Evolutionary conservation across 2,888 invertebrate genomes (phyloP), one percentile per base, ranked within the genome.

Genomic region (Pyrocoelia pectoralis): DNA sequence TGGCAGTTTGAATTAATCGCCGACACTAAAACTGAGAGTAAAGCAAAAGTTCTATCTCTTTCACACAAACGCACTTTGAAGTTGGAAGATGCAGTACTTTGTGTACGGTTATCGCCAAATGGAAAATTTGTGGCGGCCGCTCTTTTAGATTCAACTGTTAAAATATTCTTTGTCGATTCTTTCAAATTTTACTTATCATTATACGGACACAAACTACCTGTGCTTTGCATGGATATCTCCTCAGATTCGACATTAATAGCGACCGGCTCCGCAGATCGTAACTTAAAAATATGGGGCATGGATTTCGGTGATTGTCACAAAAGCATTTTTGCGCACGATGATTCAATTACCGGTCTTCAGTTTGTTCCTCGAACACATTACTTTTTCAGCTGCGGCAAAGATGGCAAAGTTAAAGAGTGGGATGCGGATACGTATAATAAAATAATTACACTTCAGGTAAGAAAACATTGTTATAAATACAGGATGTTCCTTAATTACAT

Each of bases 301-400:
- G 97, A 98, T 82, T 98, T 97, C 80, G 98, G 98, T n/a, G 97
- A 99, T 80, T 98, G 97, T 73, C 98, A 97, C 82, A 89, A 89
- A 75, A 97, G 97, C 0, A 86, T 98, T 70, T 95, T 97, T 80
- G 98, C 97, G 0, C 98, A 99, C 80, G 96, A 98, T 74, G 97
- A 97, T 80, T 94, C 97, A 0, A 89, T 99, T 8, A 96, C 95
- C 62, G 88, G 92, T 28, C 79, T 98, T 28, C 89, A 91, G 74
- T 99, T 99, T 78, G 89, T 97, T 14, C 93, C 95, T 0, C 89
- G 87, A 71, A 97, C 96, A 2, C 98, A 98, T 80, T 89, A 95
- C 78, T 91, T 98, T 78, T 98, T 98, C 80, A 93, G 95, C 0
- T 90, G 92, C 15, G 94, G 96, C 0, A 97, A 95, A 79, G 98